These are phyloP conservation scores for Steinernema khuongi DNA, from an alignment of 1,140 invertebrate species.

Conservation along the genomic window DNA sequence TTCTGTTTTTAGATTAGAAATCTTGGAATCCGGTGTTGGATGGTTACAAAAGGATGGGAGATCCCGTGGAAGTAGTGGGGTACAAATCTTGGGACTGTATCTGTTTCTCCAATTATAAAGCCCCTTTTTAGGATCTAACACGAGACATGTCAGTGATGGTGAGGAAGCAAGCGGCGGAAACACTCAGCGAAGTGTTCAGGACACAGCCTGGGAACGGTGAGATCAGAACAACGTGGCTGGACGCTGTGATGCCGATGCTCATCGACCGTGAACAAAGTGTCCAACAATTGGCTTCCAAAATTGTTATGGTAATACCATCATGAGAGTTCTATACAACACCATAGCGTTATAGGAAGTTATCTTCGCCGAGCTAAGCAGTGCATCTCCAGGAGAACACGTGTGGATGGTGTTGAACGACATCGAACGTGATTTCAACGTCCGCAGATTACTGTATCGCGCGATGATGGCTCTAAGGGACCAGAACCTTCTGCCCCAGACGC, in stretches of 20 bases:
- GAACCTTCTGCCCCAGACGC: not conserved
- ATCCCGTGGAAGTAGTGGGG: too few relatives aligned
- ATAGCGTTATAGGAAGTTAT: not conserved
- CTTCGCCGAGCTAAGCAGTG: not conserved
- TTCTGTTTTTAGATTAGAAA: not conserved
- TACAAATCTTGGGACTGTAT: too few relatives aligned
- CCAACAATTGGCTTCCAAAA: not conserved
- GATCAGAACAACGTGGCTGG: not conserved
- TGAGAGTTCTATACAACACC: not conserved
- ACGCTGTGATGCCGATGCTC: not conserved
- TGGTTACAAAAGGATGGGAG: too few relatives aligned
- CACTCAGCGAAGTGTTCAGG: not conserved
- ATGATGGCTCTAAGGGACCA: not conserved
- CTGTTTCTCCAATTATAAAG: too few relatives aligned
- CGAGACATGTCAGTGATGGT: not conserved
- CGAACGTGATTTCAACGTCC: not conserved
- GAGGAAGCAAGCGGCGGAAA: not conserved
- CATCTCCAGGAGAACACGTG: not conserved
- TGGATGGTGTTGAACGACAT: not conserved
- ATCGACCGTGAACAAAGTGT: not conserved
- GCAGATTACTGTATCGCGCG: not conserved
- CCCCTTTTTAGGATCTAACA: not conserved
- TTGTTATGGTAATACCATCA: not conserved
- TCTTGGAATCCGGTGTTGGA: too few relatives aligned
- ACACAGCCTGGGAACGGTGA: not conserved